Evolutionary conservation across 2,888 invertebrate genomes (phyloP).

Genomic region (Anorthoa munda): DNA sequence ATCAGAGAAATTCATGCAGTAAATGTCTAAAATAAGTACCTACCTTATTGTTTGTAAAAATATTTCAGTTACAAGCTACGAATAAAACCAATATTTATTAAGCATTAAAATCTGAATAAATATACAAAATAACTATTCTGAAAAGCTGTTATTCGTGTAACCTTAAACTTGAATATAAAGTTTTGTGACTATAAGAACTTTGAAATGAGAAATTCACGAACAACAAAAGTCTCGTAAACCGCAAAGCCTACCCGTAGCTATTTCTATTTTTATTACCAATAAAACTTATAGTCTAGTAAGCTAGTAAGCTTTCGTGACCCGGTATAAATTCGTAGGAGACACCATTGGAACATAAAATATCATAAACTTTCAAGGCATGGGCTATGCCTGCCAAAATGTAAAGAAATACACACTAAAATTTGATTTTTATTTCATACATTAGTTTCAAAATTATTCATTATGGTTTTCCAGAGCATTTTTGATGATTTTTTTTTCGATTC

Average conservation of each 20-base stretch:
- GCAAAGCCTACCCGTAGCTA: background rate
- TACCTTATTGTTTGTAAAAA: background rate
- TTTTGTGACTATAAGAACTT: background rate
- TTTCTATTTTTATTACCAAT: slow-evolving; percentile 13
- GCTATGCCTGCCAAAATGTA: slow-evolving; percentile 2
- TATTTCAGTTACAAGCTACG: background rate
- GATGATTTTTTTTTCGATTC: too few species aligned
- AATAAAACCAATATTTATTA: too few species aligned
- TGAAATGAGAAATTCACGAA: too few species aligned
- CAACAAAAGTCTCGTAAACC: background rate
- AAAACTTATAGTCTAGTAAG: background rate
- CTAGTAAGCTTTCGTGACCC: slow-evolving; percentile 31
- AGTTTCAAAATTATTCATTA: background rate
- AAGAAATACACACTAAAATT: background rate
- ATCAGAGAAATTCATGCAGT: too few species aligned
- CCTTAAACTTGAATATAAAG: background rate
- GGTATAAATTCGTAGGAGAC: slow-evolving; percentile 16
- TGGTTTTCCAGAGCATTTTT: too few species aligned
- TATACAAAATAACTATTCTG: too few species aligned
- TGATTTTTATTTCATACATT: slow-evolving; percentile 4
- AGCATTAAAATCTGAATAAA: fast-evolving
- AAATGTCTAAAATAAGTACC: too few species aligned
- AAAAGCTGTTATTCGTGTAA: background rate
- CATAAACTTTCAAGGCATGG: slow-evolving; percentile 28
- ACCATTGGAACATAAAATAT: slow-evolving; percentile 20